Base-by-base conservation (phyloP, 2,888 invertebrate species). In the Lysandra bellargus region DNA sequence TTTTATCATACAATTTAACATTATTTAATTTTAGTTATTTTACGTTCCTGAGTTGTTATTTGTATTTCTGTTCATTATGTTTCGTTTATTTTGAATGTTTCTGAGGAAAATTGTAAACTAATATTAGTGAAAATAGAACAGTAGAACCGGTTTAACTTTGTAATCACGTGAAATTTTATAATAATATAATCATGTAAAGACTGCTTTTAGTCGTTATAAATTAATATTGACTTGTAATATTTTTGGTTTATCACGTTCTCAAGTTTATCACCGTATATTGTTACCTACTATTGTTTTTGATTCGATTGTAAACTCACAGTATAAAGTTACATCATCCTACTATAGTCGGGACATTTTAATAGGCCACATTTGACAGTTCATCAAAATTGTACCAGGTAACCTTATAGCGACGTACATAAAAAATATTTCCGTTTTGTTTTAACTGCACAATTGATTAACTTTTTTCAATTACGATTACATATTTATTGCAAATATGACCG, bases 31-130 rank as follows among this genome's bases (percentile, higher is more conserved):
- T 69, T 69, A 69, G 14, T 69, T 69, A 69, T 69, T 69, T 33
- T 69, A 69, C 37, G 33, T 69, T 69, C 69, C 69, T 69, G 14
- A 69, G 33, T 69, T 69, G 69, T 69, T 69, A 64, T 33, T 33
- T 23, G 5, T 69, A 12, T 64, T 64, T 64, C 30, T 64, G 64
- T 33, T 64, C 14, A 37, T 64, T 30, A 69, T 33, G 69, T 33
- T 69, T 69, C 64, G 30, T 64, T 64, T 64, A 30, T 64, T 12
- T 64, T 64, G 4, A 49, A 64, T 30, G 64, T 64, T 64, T 9
- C 30, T 14, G 33, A 33, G 6, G 12, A 30, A 69, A 69, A 37
- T 57, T 57, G 57, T 57, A 57, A 57, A 57, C 4, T 30, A 64
- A 64, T 64, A 64, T 30, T 64, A 64, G 64, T 30, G 12, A 64